Evolutionary conservation across 2,888 invertebrate genomes (phyloP), one percentile per base, ranked within the genome.

Genomic region (Glaucopsyche alexis): DNA sequence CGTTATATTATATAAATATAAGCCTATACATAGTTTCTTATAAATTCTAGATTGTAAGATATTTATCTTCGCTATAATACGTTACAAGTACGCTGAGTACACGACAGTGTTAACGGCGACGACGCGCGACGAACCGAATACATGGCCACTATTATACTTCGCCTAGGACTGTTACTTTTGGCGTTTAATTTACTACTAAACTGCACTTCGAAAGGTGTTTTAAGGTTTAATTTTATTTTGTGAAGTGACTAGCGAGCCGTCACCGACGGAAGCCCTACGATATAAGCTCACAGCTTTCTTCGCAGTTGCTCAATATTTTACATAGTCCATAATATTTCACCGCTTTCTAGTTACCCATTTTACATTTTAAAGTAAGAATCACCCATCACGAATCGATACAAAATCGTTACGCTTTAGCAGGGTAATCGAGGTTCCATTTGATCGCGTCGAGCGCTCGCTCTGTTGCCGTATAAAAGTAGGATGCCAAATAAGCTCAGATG

Each of bases 221-320:
- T 47, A 67, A 67, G 42, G 13, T 69, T 66, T 66, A 66, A 19
- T 69, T 69, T 69, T 47, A 29, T 49, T 19, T 16, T 49, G 29
- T 13, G 45, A 45, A 67, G 42, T 67, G 45, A 45, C 66, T 66
- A 42, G 67, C 67, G 65, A 65, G 64, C 69, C 69, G 74, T 75
- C 70, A 66, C 75, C 75, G 73, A 78, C 84, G 90, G 90, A 89
- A 90, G 86, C 90, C 88, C 86, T 78, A 80, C 78, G 81, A 82
- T 81, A 83, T 79, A 85, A 86, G 89, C 91, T 90, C 91, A 91
- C 92, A 92, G 92, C 91, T 92, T 90, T 89, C 88, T 86, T 85
- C 80, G 85, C 91, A 87, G 86, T 89, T 91, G 91, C 91, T 91
- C 91, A 91, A 92, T 69, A 83, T 83, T 80, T 85, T 82, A 86